phyloP scores from a whole-genome alignment of 92 coral and sea anemone species.

The Nematostella vectensis region DNA sequence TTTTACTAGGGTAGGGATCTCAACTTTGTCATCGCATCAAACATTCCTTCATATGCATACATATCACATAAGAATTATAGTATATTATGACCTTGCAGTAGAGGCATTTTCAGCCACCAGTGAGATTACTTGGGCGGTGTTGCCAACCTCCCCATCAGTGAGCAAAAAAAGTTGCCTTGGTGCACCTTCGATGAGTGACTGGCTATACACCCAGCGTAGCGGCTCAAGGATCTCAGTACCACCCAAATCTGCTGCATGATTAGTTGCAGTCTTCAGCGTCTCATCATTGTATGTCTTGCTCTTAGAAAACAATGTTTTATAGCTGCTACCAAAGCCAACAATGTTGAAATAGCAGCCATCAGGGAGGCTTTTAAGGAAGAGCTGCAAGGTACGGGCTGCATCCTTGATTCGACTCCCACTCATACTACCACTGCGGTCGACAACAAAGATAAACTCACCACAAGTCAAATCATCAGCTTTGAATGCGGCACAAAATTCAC shows the following conservation, averaged over 20 bases:
- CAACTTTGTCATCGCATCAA: too few relatives aligned
- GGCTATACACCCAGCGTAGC: conserved; percentile 57
- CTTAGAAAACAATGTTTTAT: conserved; percentile 43
- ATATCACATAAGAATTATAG: too few relatives aligned
- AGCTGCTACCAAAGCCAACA: conserved; percentile 83
- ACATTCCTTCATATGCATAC: too few relatives aligned
- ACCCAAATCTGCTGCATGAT: conserved; percentile 71
- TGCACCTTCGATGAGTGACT: conserved; percentile 59
- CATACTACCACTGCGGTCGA: conserved; percentile 94
- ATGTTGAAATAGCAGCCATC: conserved; percentile 82
- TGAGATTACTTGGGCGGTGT: conserved; percentile 67
- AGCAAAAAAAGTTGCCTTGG: conserved; percentile 85
- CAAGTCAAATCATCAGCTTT: conserved; percentile 39
- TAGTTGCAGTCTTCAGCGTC: conserved; percentile 57
- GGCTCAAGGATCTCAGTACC: conserved; percentile 78
- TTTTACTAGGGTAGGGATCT: too few relatives aligned
- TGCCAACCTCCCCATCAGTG: conserved; percentile 79
- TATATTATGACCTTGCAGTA: conserved; percentile 44
- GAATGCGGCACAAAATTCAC: conserved; percentile 76
- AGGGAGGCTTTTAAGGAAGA: conserved; percentile 78
- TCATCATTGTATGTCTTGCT: conserved; percentile 61
- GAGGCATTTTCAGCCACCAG: conserved; percentile 44
- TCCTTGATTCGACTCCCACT: conserved; percentile 37
- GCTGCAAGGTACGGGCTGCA: conserved; percentile 65
- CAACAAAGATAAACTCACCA: conserved; percentile 82